These are phyloP conservation scores for Melanaphis sacchari DNA, from an alignment of 1,140 invertebrate species.

Conservation along the genomic window DNA sequence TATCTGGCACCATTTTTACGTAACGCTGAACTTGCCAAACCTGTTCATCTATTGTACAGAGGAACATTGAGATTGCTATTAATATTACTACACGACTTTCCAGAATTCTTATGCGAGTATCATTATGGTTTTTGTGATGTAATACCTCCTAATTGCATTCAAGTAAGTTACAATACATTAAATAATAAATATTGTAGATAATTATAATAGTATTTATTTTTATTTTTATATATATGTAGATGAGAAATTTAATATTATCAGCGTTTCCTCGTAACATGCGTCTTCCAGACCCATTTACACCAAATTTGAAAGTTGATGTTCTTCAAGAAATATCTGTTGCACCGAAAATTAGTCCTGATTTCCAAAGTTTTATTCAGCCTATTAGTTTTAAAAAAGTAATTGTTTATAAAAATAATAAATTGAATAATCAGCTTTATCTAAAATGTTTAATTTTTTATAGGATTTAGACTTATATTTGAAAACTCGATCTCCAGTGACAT, in stretches of 20 bases:
- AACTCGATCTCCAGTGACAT: conserved; percentile 92
- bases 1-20: conserved; percentile 95
- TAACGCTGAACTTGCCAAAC: conserved; percentile 93
- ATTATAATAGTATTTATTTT: neutral
- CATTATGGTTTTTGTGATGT: conserved; percentile 99
- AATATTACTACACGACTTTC: conserved; percentile 97
- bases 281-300: conserved; percentile 96
- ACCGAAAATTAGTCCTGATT: conserved; percentile 90
- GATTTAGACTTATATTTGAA: conserved; percentile 97
- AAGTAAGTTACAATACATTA: conserved; percentile 65
- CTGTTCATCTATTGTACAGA: conserved; percentile 92
- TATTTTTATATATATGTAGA: conserved; percentile 63
- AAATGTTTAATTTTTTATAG: conserved; percentile 61
- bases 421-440: neutral
- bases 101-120: conserved; percentile 98
- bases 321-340: conserved; percentile 72
- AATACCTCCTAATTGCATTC: conserved; percentile 98
- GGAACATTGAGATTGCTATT: conserved; percentile 93
- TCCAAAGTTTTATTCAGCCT: conserved; percentile 85
- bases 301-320: conserved; percentile 94
- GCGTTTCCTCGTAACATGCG: conserved; percentile 98
- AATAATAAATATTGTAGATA: neutral
- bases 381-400: conserved; percentile 80
- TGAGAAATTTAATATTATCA: conserved; percentile 98
- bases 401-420: neutral